Base-by-base conservation (phyloP, 2,797 vertebrate species). In the Sparus aurata region DNA sequence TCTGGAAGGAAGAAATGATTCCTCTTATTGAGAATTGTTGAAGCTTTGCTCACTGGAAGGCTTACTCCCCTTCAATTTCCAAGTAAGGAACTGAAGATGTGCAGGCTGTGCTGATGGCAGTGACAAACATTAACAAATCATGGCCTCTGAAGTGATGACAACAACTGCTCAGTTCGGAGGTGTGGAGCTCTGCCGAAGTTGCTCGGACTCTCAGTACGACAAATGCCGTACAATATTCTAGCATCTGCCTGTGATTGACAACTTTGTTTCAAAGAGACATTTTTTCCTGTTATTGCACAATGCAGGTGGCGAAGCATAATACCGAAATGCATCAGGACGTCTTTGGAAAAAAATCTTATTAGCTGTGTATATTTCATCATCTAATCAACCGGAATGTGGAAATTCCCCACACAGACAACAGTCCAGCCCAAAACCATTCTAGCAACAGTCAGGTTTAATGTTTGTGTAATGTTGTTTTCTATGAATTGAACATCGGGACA, bases 401-500 rank as follows among this genome's bases (percentile, higher is more conserved):
- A 77, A 78, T 58, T 69, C 9, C 54, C 12, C n/a, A 63, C 25
- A 34, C 5, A 41, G 61, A 86, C 84, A 81, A 68, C 65, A 18
- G 53, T 43, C 45, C 64, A 34, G 76, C 83, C 86, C 87, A 43
- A 55, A 88, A 82, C 43, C 74, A 72, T 68, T 66, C 46, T 5
- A 71, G 72, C 77, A 69, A 77, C 83, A 86, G 80, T 87, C 77
- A 76, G 63, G 79, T 87, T 88, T 75, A 91, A 89, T 87, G 84
- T 79, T 63, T 52, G 71, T 89, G 85, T 84, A 63, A 81, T 66
- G 76, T 80, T 88, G 78, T 83, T 80, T 82, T 80, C 85, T 82
- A 75, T 89, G 81, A 93, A 92, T 83, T 92, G 92, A 92, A 91
- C 91, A 91, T 90, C 91, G 69, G 84, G 77, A 49, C 84, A 69